Conservation (phyloP, 2,888 invertebrate species). For the Phrixothrix hirtus region DNA sequence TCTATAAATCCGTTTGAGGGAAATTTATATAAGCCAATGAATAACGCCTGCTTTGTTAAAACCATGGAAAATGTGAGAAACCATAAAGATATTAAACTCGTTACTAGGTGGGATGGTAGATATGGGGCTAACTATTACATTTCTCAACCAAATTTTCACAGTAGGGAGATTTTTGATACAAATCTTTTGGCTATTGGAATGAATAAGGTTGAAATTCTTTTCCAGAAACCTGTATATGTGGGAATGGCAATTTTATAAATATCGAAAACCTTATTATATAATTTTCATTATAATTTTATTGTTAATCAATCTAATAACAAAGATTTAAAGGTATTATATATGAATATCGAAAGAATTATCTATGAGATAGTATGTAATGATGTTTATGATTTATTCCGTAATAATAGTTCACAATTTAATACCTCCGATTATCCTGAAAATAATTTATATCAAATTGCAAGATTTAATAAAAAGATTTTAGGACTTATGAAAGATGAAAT, state of each 20-base stretch:
- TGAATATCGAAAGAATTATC: constrained; percentile 31
- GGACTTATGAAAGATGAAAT: constrained; percentile 44
- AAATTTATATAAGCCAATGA: constrained; percentile 46
- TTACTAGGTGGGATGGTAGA: constrained; percentile 33
- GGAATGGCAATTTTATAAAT: constrained; percentile 35
- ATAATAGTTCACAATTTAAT: constrained; percentile 32
- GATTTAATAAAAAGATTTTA: constrained; percentile 38
- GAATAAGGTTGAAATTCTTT: constrained; percentile 23
- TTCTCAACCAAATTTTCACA: constrained; percentile 33
- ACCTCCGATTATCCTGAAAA: constrained; percentile 33
- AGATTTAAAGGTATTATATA: constrained; percentile 37
- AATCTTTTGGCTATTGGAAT: constrained; percentile 27
- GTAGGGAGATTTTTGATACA: constrained; percentile 25
- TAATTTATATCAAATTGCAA: constrained; percentile 35
- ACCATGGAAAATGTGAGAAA: constrained; percentile 51
- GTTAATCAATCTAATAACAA: too few species aligned
- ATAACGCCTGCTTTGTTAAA: constrained; percentile 44
- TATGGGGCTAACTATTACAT: constrained; percentile 37
- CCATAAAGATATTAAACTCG: constrained; percentile 40
- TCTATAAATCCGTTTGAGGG: constrained; percentile 27
- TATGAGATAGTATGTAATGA: constrained; percentile 21
- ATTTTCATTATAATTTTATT: too few species aligned
- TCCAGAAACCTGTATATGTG: constrained; percentile 36
- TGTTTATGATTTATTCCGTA: constrained; percentile 25
- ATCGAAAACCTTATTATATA: constrained; percentile 33